Evolutionary conservation across 2,888 invertebrate genomes (phyloP).

Genomic region (Rhingia rostrata): DNA sequence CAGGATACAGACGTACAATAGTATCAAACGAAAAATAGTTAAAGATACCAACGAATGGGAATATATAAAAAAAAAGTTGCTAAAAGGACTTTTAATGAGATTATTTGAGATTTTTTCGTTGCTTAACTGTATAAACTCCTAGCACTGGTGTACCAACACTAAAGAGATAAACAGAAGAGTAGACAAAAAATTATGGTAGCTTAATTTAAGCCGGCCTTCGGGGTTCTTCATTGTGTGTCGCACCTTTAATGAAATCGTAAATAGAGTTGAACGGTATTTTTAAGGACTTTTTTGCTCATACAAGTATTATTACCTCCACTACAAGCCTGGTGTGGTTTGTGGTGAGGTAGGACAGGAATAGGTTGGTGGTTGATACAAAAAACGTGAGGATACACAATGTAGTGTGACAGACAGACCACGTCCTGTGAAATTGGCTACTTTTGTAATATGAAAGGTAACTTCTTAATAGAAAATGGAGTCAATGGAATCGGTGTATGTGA

Average conservation of each 20-base stretch:
- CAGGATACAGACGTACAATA: neutral
- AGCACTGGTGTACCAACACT: neutral
- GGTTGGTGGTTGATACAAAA: constrained; percentile 1
- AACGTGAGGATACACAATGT: neutral
- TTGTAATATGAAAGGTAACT: constrained; percentile 34
- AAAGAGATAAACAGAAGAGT: neutral
- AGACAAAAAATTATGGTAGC: constrained; percentile 18
- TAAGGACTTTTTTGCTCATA: neutral
- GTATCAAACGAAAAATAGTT: neutral
- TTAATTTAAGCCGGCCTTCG: constrained; percentile 41
- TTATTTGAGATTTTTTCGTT: constrained; percentile 30
- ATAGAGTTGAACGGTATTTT: constrained; percentile 44
- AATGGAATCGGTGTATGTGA: neutral
- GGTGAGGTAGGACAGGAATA: constrained; percentile 41
- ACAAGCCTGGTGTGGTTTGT: constrained; percentile 25
- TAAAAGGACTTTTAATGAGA: constrained; percentile 55
- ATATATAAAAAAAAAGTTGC: constrained; percentile 5
- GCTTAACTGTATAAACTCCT: neutral
- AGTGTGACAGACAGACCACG: neutral
- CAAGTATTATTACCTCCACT: constrained; percentile 20
- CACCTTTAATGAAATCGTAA: constrained; percentile 56
- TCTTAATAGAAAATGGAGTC: neutral
- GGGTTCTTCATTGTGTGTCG: constrained; percentile 25
- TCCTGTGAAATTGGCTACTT: constrained; percentile 30
- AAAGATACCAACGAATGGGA: neutral